Percentiles rank a stretch among this genome's conserved stretches.
phyloP scores from a whole-genome alignment of 2,113 vertebrate species.

The Clinocottus analis region DNA sequence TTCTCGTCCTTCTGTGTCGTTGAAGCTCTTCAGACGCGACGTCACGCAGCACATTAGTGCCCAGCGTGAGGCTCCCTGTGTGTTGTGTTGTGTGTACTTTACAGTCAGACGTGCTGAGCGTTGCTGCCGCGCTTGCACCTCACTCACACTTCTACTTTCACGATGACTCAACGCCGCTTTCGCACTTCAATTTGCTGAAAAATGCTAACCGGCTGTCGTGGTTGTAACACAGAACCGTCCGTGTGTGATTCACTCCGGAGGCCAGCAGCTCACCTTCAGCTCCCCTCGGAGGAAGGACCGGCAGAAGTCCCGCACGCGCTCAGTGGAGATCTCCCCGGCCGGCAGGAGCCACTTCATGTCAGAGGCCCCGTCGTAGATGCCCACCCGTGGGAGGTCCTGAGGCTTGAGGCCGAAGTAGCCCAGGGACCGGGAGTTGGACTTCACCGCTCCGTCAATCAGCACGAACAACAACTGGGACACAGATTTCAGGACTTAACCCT shows the following conservation, averaged over 20 bases:
- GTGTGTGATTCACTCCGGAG: neutral
- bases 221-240: neutral
- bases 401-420: constrained; percentile 88
- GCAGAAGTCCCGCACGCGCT: constrained; percentile 86
- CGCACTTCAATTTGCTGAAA: too few species aligned
- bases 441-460: constrained; percentile 84
- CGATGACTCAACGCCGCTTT: neutral
- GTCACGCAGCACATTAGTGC: constrained; percentile 38
- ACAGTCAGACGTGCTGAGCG: neutral
- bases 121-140: neutral
- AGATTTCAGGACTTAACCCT: constrained; percentile 25
- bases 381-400: constrained; percentile 88
- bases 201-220: neutral
- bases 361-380: constrained; percentile 84
- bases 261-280: constrained; percentile 75
- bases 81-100: constrained; percentile 23
- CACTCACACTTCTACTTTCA: neutral
- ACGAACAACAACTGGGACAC: constrained; percentile 91
- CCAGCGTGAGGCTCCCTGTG: constrained; percentile 25
- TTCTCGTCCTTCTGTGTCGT: neutral
- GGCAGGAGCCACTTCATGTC: constrained; percentile 86
- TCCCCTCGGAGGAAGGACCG: constrained; percentile 84
- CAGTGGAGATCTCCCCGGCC: constrained; percentile 79
- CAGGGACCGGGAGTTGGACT: constrained; percentile 82
- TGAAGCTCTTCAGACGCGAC: constrained; percentile 1